Evolutionary conservation across 1,140 invertebrate species (phyloP).

Genomic region (Drosophila pandora): DNA sequence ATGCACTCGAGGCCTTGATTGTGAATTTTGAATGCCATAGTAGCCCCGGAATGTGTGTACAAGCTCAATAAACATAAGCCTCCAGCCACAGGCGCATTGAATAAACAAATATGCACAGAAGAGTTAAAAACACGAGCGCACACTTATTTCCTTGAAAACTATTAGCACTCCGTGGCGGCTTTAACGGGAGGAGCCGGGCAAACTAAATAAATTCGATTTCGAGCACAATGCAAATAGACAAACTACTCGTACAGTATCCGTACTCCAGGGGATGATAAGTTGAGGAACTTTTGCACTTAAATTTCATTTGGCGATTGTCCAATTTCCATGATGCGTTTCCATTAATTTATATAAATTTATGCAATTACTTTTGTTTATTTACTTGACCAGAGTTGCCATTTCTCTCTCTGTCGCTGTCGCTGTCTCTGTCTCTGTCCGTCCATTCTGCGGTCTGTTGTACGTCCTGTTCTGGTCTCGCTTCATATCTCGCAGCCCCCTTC

Average conservation of each 20-base stretch:
- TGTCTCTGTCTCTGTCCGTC: background rate
- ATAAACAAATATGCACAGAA: background rate
- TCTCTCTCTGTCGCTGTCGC: background rate
- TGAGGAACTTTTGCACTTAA: conserved; percentile 67
- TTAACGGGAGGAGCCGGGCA: background rate
- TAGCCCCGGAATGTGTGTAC: background rate
- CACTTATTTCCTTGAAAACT: background rate
- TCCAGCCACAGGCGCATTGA: background rate
- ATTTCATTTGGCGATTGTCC: conserved; percentile 57
- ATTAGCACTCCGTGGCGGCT: background rate
- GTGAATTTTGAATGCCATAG: background rate
- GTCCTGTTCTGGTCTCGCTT: conserved; percentile 28
- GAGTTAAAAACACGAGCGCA: background rate
- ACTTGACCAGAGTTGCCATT: conserved; percentile 58
- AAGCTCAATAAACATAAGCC: background rate
- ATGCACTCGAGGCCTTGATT: background rate
- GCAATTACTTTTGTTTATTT: conserved; percentile 81
- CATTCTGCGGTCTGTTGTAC: conserved; percentile 27
- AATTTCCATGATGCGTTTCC: conserved; percentile 75
- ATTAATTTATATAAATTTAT: conserved; percentile 82
- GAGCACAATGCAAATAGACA: background rate
- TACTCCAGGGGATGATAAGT: conserved; percentile 12
- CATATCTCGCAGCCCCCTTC: conserved; percentile 7
- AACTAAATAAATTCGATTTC: background rate
- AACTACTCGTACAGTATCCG: background rate